phyloP scores from a whole-genome alignment of 2,888 invertebrate species.

The Drosophila barbarae region DNA sequence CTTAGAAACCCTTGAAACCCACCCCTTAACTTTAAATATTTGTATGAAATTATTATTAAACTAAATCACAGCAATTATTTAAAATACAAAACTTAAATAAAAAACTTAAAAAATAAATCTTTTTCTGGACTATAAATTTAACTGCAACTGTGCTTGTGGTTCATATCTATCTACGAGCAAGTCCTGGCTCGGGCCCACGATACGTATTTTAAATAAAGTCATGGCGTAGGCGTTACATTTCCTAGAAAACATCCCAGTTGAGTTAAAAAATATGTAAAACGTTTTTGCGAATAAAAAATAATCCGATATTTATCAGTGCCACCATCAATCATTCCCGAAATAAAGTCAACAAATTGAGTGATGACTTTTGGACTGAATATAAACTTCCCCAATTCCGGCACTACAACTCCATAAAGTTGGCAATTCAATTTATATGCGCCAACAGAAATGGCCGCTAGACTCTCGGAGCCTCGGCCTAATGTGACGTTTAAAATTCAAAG shows the following conservation, averaged over 20 bases:
- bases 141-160: background rate
- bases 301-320: constrained; percentile 10
- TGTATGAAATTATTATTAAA: background rate
- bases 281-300: background rate
- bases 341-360: constrained; percentile 39
- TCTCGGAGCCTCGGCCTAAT: constrained; percentile 36
- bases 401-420: constrained; percentile 25
- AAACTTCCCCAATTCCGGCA: background rate
- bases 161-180: background rate
- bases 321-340: constrained; percentile 16
- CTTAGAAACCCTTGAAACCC: background rate
- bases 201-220: constrained; percentile 4
- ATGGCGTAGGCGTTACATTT: background rate
- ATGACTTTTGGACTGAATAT: constrained; percentile 34
- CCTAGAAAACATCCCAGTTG: constrained; percentile 1
- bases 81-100: too few relatives aligned
- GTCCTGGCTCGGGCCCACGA: background rate
- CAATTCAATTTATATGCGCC: constrained; percentile 30
- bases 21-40: background rate
- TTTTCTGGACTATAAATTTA: background rate
- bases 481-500: constrained; percentile 28
- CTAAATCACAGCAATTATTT: background rate
- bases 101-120: background rate
- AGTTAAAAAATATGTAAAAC: background rate
- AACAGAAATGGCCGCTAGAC: constrained; percentile 12